Conservation (phyloP, 2,888 invertebrate genomes). For the Melanostoma mellinum region DNA sequence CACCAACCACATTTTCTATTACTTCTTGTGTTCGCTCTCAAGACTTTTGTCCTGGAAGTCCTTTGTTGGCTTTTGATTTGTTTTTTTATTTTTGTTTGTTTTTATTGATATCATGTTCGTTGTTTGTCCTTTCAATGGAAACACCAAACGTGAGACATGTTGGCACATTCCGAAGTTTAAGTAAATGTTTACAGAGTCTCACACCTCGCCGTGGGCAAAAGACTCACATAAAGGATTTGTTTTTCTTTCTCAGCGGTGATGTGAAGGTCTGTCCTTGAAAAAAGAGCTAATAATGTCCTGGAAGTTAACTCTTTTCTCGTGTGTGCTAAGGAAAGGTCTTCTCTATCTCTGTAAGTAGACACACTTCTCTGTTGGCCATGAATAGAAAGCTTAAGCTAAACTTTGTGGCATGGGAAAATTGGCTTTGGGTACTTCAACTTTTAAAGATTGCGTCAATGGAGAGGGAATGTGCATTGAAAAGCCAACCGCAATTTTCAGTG, state of each 20-base stretch:
- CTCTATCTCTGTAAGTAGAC: conserved; percentile 7
- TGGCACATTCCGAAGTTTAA: conserved; percentile 59
- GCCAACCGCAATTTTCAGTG: no score
- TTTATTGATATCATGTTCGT: conserved; percentile 61
- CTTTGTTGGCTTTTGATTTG: conserved; percentile 51
- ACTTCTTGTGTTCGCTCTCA: conserved; percentile 10
- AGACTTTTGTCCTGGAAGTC: conserved; percentile 54
- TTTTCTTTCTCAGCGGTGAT: neutral
- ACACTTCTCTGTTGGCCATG: neutral
- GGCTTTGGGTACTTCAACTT: conserved; percentile 3
- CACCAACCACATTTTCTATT: conserved; percentile 11
- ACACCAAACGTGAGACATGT: conserved; percentile 65
- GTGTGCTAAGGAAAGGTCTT: conserved; percentile 24
- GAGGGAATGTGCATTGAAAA: neutral
- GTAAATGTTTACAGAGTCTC: conserved; percentile 59
- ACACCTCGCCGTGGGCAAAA: conserved; percentile 9
- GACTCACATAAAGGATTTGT: conserved; percentile 22
- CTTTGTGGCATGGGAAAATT: conserved; percentile 13
- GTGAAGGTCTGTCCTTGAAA: conserved; percentile 50
- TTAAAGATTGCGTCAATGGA: neutral
- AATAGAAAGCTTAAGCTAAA: neutral
- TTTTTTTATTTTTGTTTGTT: conserved; percentile 38
- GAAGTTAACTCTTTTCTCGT: conserved; percentile 57
- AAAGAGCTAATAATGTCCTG: conserved; percentile 60
- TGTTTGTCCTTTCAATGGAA: conserved; percentile 69